Evolutionary conservation across 2,888 invertebrate genomes (phyloP).

Genomic region (Theodoxus fluviatilis): DNA sequence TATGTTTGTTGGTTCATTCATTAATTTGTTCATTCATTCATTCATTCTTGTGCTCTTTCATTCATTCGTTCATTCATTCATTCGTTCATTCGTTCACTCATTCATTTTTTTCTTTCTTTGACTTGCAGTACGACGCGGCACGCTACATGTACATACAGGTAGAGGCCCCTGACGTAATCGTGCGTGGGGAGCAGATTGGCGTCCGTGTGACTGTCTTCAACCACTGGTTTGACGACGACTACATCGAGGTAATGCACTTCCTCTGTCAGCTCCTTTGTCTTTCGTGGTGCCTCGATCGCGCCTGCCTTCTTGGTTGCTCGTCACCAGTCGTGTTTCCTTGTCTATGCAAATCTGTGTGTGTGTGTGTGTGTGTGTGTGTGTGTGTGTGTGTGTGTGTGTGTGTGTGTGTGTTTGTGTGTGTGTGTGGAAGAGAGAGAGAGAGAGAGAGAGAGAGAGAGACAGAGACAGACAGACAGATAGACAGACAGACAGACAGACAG

Average conservation of each 20-base stretch:
- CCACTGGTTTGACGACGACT: constrained; percentile 75
- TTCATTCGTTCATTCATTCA: too few species aligned
- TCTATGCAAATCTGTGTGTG: not conserved
- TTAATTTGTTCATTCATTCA: too few species aligned
- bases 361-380: not conserved
- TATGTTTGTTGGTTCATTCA: too few species aligned
- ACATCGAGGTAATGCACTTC: constrained; percentile 62
- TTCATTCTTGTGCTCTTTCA: too few species aligned
- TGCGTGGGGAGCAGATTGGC: constrained; percentile 92
- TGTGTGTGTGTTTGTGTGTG: constrained; percentile 11
- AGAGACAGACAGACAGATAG: too few species aligned
- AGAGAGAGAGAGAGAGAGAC: too few species aligned
- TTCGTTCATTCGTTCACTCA: not conserved
- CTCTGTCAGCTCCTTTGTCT: too few species aligned
- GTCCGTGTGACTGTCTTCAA: constrained; percentile 92
- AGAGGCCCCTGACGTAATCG: constrained; percentile 84
- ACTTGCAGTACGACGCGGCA: constrained; percentile 80
- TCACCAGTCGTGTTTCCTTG: too few species aligned
- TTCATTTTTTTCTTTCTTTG: not conserved
- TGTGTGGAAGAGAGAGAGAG: too few species aligned
- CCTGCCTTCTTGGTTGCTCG: too few species aligned
- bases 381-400: constrained; percentile 8
- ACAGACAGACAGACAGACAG: too few species aligned
- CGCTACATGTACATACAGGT: constrained; percentile 94
- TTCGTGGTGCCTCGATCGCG: too few species aligned